These are phyloP conservation scores for Andrena praecox DNA, from an alignment of 2,888 invertebrate genomes.

Conservation along the genomic window DNA sequence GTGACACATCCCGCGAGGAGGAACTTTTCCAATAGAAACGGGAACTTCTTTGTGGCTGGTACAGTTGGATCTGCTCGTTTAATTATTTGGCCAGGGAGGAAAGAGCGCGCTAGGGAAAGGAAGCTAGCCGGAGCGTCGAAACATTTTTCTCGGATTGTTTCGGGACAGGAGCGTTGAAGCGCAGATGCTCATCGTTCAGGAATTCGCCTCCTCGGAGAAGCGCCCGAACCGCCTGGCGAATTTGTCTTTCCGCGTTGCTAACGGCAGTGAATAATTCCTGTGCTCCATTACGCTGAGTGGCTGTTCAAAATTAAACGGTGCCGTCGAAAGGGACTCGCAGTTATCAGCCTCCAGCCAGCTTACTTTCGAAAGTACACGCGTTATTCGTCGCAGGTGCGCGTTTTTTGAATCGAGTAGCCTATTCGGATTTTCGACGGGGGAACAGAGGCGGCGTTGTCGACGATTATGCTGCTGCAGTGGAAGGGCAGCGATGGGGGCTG, in stretches of 20 bases:
- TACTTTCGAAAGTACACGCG: not conserved
- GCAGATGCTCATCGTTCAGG: not conserved
- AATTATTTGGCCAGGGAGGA: not conserved
- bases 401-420: no score
- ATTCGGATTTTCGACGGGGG: no score
- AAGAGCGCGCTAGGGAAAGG: not conserved
- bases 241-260: conserved; percentile 1
- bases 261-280: conserved; percentile 24
- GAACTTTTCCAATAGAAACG: conserved; percentile 11
- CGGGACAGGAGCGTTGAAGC: no score
- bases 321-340: not conserved
- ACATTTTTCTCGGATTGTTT: no score
- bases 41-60: conserved; percentile 3
- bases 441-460: no score
- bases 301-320: conserved; percentile 34
- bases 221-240: not conserved
- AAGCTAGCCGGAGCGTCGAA: no score
- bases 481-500: not conserved
- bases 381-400: not conserved
- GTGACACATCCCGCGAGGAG: not conserved
- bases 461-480: no score
- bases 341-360: conserved; percentile 8
- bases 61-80: conserved; percentile 4
- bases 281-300: conserved; percentile 28
- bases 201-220: conserved; percentile 16